A percentile compares a stretch with the other conserved stretches of the same genome.
These are phyloP conservation scores for Scytalopus superciliaris DNA, from an alignment of 2,113 vertebrate genomes.

Conservation along the genomic window DNA sequence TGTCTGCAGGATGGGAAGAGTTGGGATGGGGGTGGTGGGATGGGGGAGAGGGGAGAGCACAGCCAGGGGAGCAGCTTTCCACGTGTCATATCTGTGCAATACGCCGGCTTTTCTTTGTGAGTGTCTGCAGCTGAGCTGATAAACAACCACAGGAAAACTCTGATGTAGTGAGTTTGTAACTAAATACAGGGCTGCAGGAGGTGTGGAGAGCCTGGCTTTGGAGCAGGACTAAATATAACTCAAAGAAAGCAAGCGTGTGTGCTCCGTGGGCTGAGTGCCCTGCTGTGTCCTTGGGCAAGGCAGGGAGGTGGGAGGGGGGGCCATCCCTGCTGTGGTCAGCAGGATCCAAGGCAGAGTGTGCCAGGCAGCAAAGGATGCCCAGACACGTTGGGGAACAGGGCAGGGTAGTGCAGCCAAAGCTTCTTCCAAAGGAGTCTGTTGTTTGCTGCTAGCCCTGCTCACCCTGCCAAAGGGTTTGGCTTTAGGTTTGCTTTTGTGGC, in stretches of 20 bases:
- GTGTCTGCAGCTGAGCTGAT: neutral
- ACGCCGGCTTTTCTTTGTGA: rapidly evolving
- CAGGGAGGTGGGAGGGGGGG: neutral
- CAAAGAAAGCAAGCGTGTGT: rapidly evolving
- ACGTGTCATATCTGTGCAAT: neutral
- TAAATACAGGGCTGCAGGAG: neutral
- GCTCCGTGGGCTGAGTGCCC: neutral
- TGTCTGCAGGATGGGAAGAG: neutral
- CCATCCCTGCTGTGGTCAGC: neutral
- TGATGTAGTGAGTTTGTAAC: neutral
- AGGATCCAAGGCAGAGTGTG: neutral
- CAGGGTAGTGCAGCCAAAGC: rapidly evolving
- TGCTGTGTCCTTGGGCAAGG: neutral
- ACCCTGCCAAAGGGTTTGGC: neutral
- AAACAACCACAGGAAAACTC: neutral
- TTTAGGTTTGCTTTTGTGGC: neutral
- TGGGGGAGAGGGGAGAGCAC: neutral
- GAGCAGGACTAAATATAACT: neutral
- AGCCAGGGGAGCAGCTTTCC: neutral
- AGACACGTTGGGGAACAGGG: rapidly evolving
- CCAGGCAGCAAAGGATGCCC: neutral
- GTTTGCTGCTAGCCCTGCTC: neutral
- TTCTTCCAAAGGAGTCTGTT: neutral
- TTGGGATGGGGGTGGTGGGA: neutral
- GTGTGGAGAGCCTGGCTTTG: neutral